Evolutionary conservation across 2,797 vertebrate genomes (phyloP).

Genomic region (Poecilia gillii): DNA sequence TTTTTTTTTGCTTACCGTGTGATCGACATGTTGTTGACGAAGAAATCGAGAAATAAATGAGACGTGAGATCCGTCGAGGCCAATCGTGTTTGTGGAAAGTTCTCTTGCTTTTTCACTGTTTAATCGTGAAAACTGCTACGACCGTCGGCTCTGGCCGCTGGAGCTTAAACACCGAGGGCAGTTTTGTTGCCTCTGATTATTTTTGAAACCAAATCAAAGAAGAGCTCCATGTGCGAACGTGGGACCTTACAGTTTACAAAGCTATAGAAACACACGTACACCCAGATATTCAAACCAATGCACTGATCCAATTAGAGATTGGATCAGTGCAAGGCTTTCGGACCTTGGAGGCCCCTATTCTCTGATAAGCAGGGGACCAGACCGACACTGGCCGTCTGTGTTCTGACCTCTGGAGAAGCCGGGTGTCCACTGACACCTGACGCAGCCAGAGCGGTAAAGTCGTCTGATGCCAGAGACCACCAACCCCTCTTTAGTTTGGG

Average conservation of each 20-base stretch:
- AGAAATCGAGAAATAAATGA: slow-evolving; percentile 54
- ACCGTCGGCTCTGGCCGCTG: slow-evolving; percentile 18
- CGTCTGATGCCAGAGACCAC: slow-evolving; percentile 77
- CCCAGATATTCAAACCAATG: slow-evolving; percentile 44
- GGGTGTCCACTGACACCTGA: slow-evolving; percentile 74
- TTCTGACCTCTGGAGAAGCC: slow-evolving; percentile 55
- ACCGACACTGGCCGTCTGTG: slow-evolving; percentile 55
- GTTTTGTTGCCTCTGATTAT: slow-evolving; percentile 38
- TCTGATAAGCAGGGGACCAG: slow-evolving; percentile 67
- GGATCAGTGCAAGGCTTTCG: no score
- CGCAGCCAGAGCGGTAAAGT: slow-evolving; percentile 60
- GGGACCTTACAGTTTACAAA: slow-evolving; percentile 40
- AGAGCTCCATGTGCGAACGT: slow-evolving; percentile 3
- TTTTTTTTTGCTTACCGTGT: slow-evolving; percentile 50
- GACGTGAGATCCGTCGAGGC: slow-evolving; percentile 30
- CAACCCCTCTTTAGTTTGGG: slow-evolving; percentile 76
- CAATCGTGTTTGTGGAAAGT: slow-evolving; percentile 30
- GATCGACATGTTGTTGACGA: slow-evolving; percentile 57
- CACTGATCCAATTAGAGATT: slow-evolving; percentile 50
- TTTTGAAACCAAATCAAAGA: slow-evolving; percentile 48
- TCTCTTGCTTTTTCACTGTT: slow-evolving; percentile 52
- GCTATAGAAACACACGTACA: slow-evolving; percentile 48
- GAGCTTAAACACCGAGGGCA: slow-evolving; percentile 31
- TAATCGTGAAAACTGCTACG: slow-evolving; percentile 31
- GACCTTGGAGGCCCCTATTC: slow-evolving; percentile 65